Evolutionary conservation across 2,113 vertebrate species (phyloP).

Genomic region (Speoplatyrhinus poulsoni): DNA sequence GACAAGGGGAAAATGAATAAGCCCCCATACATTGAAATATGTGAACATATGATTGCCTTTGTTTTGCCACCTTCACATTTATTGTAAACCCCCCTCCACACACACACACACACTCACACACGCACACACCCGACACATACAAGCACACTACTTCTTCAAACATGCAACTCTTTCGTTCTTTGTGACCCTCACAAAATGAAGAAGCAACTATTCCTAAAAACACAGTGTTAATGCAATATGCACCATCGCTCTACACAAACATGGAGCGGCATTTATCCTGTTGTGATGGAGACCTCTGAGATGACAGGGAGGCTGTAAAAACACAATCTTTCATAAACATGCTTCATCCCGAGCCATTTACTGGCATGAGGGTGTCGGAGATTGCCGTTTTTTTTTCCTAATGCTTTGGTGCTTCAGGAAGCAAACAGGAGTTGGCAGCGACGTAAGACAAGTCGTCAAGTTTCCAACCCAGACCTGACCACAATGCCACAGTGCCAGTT

Average conservation of each 20-base stretch:
- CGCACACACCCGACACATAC: slow-evolving; percentile 16
- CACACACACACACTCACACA: slow-evolving; percentile 18
- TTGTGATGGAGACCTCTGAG: slow-evolving; percentile 11
- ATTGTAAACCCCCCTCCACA: neutral
- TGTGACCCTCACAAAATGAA: neutral
- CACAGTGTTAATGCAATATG: neutral
- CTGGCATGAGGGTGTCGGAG: neutral
- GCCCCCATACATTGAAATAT: too few species aligned
- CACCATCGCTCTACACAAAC: neutral
- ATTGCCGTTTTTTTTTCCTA: neutral
- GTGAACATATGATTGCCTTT: too few species aligned
- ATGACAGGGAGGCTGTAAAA: slow-evolving; percentile 7
- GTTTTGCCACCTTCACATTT: too few species aligned
- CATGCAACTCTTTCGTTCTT: neutral
- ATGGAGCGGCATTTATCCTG: neutral
- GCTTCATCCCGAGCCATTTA: neutral
- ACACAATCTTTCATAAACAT: neutral
- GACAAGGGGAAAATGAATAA: neutral
- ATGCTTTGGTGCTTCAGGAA: neutral
- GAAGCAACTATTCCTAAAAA: slow-evolving; percentile 9
- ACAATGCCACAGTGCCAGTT: neutral
- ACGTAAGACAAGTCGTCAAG: neutral
- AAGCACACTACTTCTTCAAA: slow-evolving; percentile 5
- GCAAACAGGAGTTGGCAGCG: slow-evolving; percentile 6
- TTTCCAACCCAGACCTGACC: slow-evolving; percentile 3